Base-by-base conservation (phyloP, 2,888 invertebrate species). In the Strigamia maritima region DNA sequence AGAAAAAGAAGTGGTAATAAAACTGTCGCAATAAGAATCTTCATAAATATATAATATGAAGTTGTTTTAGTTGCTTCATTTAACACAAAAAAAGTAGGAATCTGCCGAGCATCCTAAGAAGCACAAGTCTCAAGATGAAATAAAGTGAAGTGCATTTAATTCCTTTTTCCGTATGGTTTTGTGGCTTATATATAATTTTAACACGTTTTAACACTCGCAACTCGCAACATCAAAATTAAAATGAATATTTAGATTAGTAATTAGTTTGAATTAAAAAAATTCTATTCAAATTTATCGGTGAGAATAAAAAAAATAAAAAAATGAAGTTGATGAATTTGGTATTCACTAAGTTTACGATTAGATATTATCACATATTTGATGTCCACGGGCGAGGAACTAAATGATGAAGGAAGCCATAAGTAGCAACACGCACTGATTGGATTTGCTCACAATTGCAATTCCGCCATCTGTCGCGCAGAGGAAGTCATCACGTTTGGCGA, bases 371-470 rank as follows among this genome's bases (percentile, higher is more conserved):
- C 44, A 44, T 44, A 44, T n/a, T 44, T n/a, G 44, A 44, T 44
- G 44, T 44, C 14, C 44, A 22, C 19, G 19, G 60, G 19, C 19
- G 60, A 19, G 60, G 19, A 65, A 24, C 12, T 65, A 19, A 65
- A 65, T 65, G 60, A 65, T 24, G 60, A 24, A 22, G 19, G 60
- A 44, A 65, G 60, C 60, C 60, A 65, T 65, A 65, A 65, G 22
- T 65, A 16, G 22, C 60, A 65, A 65, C 60, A 65, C 60, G 22
- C 60, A 65, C 60, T 65, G 60, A 65, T 65, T 65, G 60, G 60
- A 65, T 65, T 65, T 65, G 60, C 60, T 65, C 60, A 65, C 60
- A 65, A 65, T 65, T 65, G 60, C 60, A 65, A 65, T 65, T 65
- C 60, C 24, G 60, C 60, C 60, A 65, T 65, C 22, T 65, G 60